Evolutionary conservation across 2,797 vertebrate species (phyloP), one percentile per base, ranked within the genome.

Genomic region (Carcharodon carcharias): DNA sequence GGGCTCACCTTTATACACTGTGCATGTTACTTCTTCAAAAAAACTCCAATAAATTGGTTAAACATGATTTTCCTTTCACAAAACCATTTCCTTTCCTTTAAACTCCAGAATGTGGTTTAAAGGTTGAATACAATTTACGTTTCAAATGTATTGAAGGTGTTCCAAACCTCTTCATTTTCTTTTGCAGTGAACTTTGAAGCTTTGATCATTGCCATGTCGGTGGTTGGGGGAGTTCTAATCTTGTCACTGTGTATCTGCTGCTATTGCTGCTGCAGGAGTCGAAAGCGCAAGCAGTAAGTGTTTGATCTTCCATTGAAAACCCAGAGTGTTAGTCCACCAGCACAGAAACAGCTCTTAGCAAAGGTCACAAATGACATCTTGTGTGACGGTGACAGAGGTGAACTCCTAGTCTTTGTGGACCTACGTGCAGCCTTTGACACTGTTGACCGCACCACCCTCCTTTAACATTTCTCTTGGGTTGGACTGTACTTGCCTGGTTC

Each of bases 171-270:
- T 23, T 28, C 26, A 96, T 58, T 96, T 2, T 96, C 56, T 96
- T 67, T 96, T 97, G 7, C 96, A 99, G 99, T 99, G 96, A 99
- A 99, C 97, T 99, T 99, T 77, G 98, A 99, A 98, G 97, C 98
- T 35, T 65, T 99, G 97, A 99, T 99, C 97, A 99, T 99, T 96
- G 96, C 98, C 0, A 97, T 99, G 97, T 98, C 98, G 0, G 99
- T 99, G 97, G 97, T 99, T 54, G 98, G 98, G 65, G 98, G 98
- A 18, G 0, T 97, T 31, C 89, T 99, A 96, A 45, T 99, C 50
- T 96, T 99, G 88, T 97, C 96, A 11, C 0, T 99, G n/a, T 91
- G 98, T 0, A 87, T 98, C 96, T 99, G 98, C 97, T 99, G 97
- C 97, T 98, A 98, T 97, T 99, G 98, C 97, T 99, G 98, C 97